Base-by-base conservation (phyloP, 2,888 invertebrate species). In the Tinea trinotella region DNA sequence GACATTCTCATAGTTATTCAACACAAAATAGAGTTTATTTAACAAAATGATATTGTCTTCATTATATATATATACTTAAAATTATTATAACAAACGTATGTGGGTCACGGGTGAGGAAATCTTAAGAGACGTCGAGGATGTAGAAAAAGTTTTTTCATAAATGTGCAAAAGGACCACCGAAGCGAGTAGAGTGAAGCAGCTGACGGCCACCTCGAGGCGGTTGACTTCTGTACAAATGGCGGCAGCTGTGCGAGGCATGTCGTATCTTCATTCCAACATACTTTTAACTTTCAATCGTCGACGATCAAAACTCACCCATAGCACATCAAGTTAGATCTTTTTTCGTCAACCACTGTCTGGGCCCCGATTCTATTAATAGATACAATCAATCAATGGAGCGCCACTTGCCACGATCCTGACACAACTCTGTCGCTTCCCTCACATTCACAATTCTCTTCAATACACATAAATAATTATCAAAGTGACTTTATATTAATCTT, bases 91-190 rank as follows among this genome's bases (percentile, higher is more conserved):
- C 40, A 40, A 40, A 40, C 17, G 13, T 17, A 40, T 40, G 17
- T 40, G 40, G 3, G 40, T 3, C 40, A 15, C 17, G 40, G 17
- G 40, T 15, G 40, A 40, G 40, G 13, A n/a, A 40, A 40, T 66
- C 5, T 40, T 40, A 46, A 66, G 71, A 76, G 78, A 75, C 75
- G 74, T 74, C 68, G 75, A 74, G 74, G 74, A 76, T 73, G 71
- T 72, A 70, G 71, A 64, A 63, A 76, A 81, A 81, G 72, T 81
- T 83, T 83, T 82, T 84, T 85, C 82, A 82, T 83, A 83, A 82
- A 81, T 76, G 81, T 72, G 76, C 75, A 74, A 58, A 58, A 72
- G 70, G 70, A 69, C 67, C 69, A 68, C 59, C 61, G 64, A 64
- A 62, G 62, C 64, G 68, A 67, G 61, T 55, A n/a, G 58, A 60